Evolutionary conservation across 2,797 vertebrate species (phyloP).

Genomic region (Malurus splendens): DNA sequence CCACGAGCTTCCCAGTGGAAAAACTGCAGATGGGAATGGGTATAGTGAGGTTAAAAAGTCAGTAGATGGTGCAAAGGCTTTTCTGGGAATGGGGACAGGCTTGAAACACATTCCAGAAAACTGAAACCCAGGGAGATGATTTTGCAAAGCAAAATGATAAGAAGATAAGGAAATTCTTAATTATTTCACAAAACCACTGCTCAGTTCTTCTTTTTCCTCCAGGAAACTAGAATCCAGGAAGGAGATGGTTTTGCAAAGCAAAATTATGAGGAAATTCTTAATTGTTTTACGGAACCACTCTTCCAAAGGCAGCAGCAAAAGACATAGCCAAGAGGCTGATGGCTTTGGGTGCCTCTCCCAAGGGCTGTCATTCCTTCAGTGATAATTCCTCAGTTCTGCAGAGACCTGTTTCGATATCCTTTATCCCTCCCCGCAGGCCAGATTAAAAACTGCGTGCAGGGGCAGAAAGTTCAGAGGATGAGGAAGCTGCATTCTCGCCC

Average conservation of each 20-base stretch:
- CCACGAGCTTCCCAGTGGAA: not conserved
- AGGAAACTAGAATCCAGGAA: not conserved
- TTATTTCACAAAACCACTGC: not conserved
- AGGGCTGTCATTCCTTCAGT: not conserved
- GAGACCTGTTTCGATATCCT: not conserved
- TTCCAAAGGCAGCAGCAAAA: not conserved
- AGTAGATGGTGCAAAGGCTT: not conserved
- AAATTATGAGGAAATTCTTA: not conserved
- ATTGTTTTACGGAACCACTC: not conserved
- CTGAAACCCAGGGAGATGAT: not conserved
- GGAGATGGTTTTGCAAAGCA: not conserved
- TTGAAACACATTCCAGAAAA: not conserved
- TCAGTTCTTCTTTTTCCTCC: not conserved
- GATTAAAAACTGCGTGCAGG: not conserved
- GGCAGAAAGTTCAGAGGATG: not conserved
- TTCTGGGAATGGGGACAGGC: not conserved
- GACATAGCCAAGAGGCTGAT: not conserved
- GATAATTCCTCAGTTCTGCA: not conserved
- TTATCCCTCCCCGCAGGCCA: slow-evolving; percentile 23
- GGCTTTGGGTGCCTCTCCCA: not conserved
- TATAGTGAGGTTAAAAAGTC: not conserved
- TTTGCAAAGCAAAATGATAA: not conserved
- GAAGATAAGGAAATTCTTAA: not conserved
- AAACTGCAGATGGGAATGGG: not conserved
- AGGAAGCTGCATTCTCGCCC: not conserved